A percentile compares a stretch with the other conserved stretches of the same genome.
phyloP scores from a whole-genome alignment of 2,797 vertebrate genomes.

The Trachops cirrhosus region DNA sequence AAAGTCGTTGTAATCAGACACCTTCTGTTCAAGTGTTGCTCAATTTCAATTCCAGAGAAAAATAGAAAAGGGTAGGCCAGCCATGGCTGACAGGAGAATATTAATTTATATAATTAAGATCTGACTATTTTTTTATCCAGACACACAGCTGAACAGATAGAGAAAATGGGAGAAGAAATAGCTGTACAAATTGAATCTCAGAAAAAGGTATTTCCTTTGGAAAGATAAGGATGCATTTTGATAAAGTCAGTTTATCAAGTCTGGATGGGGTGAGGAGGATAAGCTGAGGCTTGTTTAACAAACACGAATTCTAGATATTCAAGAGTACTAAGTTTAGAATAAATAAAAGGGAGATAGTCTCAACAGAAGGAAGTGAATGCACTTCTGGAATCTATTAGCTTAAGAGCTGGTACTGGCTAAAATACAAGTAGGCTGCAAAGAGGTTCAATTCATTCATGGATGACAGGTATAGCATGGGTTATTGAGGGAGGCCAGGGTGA shows the following conservation, averaged over 20 bases:
- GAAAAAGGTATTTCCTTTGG: not conserved
- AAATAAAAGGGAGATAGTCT: conserved; percentile 32
- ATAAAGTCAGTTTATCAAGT: conserved; percentile 24
- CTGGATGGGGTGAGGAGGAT: not conserved
- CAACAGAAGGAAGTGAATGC: not conserved
- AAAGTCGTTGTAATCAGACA: not conserved
- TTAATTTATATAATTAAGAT: not conserved
- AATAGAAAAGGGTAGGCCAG: not conserved
- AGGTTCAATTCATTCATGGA: not conserved
- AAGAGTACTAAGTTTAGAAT: not conserved
- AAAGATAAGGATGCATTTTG: conserved; percentile 20
- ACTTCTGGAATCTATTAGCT: conserved; percentile 47
- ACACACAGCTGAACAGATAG: not conserved
- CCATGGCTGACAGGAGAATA: not conserved
- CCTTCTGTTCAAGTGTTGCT: not conserved
- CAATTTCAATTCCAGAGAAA: not conserved
- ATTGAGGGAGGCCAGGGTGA: not conserved
- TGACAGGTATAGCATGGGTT: not conserved
- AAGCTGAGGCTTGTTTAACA: conserved; percentile 29
- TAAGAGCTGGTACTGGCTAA: conserved; percentile 13
- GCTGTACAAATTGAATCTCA: not conserved
- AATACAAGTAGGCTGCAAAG: not conserved
- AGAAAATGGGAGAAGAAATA: not conserved
- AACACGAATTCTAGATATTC: conserved; percentile 19
- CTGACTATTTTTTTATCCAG: not conserved